phyloP scores from a whole-genome alignment of 2,113 vertebrate species.

The Lota lota region DNA sequence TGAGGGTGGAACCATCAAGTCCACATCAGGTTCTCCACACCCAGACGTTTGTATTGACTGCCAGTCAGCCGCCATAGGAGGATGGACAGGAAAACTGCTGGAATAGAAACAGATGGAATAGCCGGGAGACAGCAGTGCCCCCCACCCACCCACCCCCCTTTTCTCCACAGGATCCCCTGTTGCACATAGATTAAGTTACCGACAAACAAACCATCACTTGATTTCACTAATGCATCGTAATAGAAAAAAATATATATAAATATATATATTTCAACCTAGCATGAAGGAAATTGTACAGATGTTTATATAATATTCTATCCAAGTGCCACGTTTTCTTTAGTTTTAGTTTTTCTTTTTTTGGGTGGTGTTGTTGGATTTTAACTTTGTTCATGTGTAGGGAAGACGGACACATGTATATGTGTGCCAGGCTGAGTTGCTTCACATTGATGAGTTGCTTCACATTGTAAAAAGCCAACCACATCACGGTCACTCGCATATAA shows the following conservation, averaged over 20 bases:
- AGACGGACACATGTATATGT: slow-evolving; percentile 11
- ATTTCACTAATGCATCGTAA: slow-evolving; percentile 54
- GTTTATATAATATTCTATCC: slow-evolving; percentile 72
- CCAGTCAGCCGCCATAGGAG: neutral
- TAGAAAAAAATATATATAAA: slow-evolving; percentile 29
- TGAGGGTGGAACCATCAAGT: neutral
- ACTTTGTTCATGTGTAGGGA: slow-evolving; percentile 45
- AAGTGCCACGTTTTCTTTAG: slow-evolving; percentile 65
- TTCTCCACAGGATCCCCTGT: too few species aligned
- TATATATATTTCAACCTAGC: slow-evolving; percentile 52
- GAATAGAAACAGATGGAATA: neutral
- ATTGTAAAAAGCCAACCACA: slow-evolving; percentile 48
- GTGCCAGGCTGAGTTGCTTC: slow-evolving; percentile 12
- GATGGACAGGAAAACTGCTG: slow-evolving; percentile 15
- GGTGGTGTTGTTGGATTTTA: slow-evolving; percentile 67
- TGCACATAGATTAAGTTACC: slow-evolving; percentile 16
- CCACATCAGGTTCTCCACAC: too few species aligned
- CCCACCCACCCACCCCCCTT: slow-evolving; percentile 5
- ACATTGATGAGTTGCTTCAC: slow-evolving; percentile 31
- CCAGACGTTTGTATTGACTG: too few species aligned
- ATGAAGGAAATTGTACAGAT: slow-evolving; percentile 72
- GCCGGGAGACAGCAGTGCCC: neutral
- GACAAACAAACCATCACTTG: slow-evolving; percentile 27
- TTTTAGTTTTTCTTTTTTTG: slow-evolving; percentile 6
- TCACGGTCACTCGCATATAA: slow-evolving; percentile 52